phyloP scores from a whole-genome alignment of 2,888 invertebrate genomes.

The Bruchidius siliquastri region DNA sequence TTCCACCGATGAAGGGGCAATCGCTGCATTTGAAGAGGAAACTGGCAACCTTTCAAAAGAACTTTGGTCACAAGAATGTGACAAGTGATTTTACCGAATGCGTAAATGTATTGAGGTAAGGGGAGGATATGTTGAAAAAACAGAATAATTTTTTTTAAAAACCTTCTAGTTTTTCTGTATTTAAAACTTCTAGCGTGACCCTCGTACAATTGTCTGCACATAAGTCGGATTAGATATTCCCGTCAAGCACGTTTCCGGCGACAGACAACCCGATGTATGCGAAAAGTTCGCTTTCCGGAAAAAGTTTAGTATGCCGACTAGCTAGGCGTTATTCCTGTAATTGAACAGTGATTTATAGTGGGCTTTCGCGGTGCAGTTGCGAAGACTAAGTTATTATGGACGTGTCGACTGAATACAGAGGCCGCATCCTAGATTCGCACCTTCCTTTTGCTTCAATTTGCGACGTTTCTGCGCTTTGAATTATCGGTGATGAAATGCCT shows the following conservation, averaged over 20 bases:
- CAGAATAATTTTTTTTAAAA: too few relatives aligned
- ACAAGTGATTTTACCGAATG: too few relatives aligned
- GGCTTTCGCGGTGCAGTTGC: conserved; percentile 2
- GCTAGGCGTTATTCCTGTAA: conserved; percentile 19
- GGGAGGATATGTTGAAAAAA: too few relatives aligned
- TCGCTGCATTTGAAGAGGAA: too few relatives aligned
- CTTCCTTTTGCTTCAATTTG: not conserved
- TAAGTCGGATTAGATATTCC: conserved; percentile 9
- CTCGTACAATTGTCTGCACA: not conserved
- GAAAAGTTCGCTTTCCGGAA: conserved; percentile 15
- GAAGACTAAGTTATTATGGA: not conserved
- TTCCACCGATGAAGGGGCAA: too few relatives aligned
- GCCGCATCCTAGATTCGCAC: not conserved
- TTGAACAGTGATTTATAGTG: conserved; percentile 20
- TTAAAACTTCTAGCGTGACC: too few relatives aligned
- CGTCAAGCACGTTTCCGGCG: conserved; percentile 15
- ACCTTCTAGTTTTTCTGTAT: too few relatives aligned
- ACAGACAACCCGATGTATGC: conserved; percentile 6
- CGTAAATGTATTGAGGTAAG: too few relatives aligned
- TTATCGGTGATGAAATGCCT: not conserved
- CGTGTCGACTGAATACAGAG: not conserved
- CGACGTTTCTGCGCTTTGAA: not conserved
- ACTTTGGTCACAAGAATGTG: too few relatives aligned
- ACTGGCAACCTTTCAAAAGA: too few relatives aligned
- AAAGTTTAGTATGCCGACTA: conserved; percentile 15